A percentile compares a stretch with the other conserved stretches of the same genome.
Evolutionary conservation across 1,140 invertebrate species (phyloP).

Genomic region (Drosophila parabipectinata): DNA sequence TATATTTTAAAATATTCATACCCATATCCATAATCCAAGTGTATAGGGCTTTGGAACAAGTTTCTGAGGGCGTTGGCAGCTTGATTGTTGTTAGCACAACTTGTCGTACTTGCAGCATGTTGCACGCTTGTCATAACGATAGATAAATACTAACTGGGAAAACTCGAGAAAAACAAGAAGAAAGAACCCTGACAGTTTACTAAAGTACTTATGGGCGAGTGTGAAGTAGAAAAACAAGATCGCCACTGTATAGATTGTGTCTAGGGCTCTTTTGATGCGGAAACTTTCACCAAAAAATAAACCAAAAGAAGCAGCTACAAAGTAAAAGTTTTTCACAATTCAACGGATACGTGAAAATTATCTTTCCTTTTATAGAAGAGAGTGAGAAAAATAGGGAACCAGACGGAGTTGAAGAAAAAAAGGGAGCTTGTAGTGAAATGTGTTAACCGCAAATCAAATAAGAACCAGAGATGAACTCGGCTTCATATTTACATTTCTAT

Average conservation of each 20-base stretch:
- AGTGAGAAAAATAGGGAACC: conserved; percentile 26
- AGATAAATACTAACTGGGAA: conserved; percentile 71
- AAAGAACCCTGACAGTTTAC: conserved; percentile 17
- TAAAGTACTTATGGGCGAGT: conserved; percentile 28
- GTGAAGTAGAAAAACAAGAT: conserved; percentile 15
- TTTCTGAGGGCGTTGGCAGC: conserved; percentile 67
- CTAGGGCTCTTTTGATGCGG: conserved; percentile 36
- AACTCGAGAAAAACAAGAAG: conserved; percentile 28
- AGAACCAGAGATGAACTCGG: conserved; percentile 31
- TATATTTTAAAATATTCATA: too few relatives aligned
- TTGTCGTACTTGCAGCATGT: conserved; percentile 70
- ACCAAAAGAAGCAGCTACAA: conserved; percentile 42
- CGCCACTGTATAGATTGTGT: conserved; percentile 17
- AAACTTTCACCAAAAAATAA: conserved; percentile 48
- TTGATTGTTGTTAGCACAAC: conserved; percentile 78
- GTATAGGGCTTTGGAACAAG: conserved; percentile 25
- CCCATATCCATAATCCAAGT: not conserved
- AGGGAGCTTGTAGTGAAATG: conserved; percentile 24
- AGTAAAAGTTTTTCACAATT: conserved; percentile 56
- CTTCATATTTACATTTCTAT: conserved; percentile 10
- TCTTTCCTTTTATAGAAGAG: conserved; percentile 8
- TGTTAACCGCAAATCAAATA: conserved; percentile 52
- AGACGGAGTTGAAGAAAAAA: not conserved
- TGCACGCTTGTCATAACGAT: conserved; percentile 68
- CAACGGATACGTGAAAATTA: conserved; percentile 35